These are phyloP conservation scores for Idaea biselata DNA, from an alignment of 2,888 invertebrate species.

Conservation along the genomic window DNA sequence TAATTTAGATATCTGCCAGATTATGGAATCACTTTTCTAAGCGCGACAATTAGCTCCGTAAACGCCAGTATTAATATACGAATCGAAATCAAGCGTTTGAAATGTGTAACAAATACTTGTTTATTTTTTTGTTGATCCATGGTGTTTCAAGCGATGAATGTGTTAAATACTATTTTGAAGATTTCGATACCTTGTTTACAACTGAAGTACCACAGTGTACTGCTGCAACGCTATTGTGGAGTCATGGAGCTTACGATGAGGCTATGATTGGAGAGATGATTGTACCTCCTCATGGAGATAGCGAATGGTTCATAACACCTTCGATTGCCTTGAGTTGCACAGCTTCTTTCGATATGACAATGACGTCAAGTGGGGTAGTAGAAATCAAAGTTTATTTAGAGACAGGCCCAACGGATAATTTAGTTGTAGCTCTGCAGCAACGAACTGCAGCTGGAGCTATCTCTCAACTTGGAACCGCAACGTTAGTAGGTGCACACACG, in stretches of 20 bases:
- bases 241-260: not conserved
- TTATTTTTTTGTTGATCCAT: not conserved
- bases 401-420: not conserved
- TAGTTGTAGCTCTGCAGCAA: not conserved
- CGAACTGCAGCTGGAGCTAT: not conserved
- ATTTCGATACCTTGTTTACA: not conserved
- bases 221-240: not conserved
- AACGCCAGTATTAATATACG: not conserved
- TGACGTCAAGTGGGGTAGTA: not conserved
- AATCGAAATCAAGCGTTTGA: not conserved
- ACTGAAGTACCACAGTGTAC: not conserved
- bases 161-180: not conserved
- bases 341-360: not conserved
- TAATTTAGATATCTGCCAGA: slow-evolving; percentile 16
- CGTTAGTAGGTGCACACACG: not conserved
- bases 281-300: not conserved
- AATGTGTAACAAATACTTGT: not conserved
- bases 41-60: not conserved
- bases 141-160: not conserved
- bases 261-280: not conserved
- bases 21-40: not conserved
- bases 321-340: not conserved
- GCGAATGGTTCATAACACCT: not conserved
- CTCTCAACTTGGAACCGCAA: not conserved
- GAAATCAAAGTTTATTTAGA: not conserved